Conservation (phyloP, 2,797 vertebrate species). For the Argya squamiceps region DNA sequence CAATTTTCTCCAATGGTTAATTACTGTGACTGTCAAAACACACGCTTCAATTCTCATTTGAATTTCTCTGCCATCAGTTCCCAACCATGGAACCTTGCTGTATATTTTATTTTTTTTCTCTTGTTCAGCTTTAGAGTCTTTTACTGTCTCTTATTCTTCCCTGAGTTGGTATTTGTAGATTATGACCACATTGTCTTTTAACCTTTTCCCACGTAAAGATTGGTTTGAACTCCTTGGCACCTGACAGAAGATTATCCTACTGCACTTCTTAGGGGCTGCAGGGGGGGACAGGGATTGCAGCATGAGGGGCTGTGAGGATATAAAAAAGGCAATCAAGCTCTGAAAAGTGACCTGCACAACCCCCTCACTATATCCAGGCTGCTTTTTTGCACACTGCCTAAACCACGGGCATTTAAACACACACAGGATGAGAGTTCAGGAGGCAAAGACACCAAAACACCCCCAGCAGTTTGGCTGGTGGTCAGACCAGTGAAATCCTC, state of each 20-base stretch:
- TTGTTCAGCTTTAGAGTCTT: background rate
- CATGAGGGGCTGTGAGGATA: rapidly evolving
- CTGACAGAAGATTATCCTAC: background rate
- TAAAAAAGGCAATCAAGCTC: background rate
- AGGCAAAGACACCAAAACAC: background rate
- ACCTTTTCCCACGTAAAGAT: conserved; percentile 13
- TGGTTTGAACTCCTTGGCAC: conserved; percentile 18
- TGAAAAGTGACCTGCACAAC: background rate
- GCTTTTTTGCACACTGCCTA: background rate
- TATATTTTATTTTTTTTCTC: background rate
- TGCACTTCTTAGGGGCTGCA: background rate
- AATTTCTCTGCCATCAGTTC: conserved; percentile 25
- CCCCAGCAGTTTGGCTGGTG: rapidly evolving
- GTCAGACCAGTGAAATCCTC: background rate
- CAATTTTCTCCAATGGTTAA: conserved; percentile 50
- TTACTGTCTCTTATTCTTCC: background rate
- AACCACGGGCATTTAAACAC: background rate
- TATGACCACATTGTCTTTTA: conserved; percentile 29
- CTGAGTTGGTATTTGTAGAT: background rate
- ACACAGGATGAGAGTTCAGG: background rate
- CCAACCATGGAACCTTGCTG: background rate
- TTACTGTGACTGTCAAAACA: conserved; percentile 58
- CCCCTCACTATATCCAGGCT: rapidly evolving
- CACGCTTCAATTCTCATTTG: conserved; percentile 42
- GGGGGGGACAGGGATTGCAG: background rate